Evolutionary conservation across 2,888 invertebrate genomes (phyloP), one percentile per base, ranked within the genome.

Genomic region (Phlogophora meticulosa): DNA sequence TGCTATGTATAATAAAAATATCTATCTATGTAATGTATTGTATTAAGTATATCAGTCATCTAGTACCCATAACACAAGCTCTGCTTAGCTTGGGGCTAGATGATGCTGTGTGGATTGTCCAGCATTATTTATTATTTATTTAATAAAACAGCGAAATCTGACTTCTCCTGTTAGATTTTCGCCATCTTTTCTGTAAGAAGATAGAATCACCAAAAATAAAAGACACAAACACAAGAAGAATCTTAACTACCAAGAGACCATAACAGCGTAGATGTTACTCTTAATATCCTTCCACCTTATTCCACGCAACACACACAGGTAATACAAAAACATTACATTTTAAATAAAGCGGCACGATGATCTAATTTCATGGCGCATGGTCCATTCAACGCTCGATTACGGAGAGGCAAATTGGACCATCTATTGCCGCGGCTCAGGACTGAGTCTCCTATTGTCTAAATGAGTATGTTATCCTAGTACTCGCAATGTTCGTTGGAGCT

Each of bases 341-440:
- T 70, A 71, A 81, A 73, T 77, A 80, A 77, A 60, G 66, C 64
- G 57, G 72, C 60, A 63, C 63, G 86, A 90, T 90, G 87, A 91
- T 91, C 90, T 92, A 90, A 94, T 94, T 94, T 93, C 93, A 94
- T 93, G 93, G 89, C 88, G 88, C 88, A 87, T 87, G 90, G 89
- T 88, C 91, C 88, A 91, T 94, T 90, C 91, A 86, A 88, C 90
- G 93, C 88, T 93, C 93, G 92, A 93, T 94, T 94, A 93, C 90
- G 88, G 87, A 85, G 87, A 87, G 86, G 92, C 90, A 92, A 92
- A 94, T 94, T 94, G 93, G 89, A 90, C 88, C 91, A 94, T 94
- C 91, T 90, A 92, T 94, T 92, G 88, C 89, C 83, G 78, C 85
- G 82, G 65, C 74, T 75, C 62, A 71, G 75, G 64, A 66, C 82